These are phyloP conservation scores for Drosophila teissieri DNA, from an alignment of 1,140 invertebrate genomes.

Conservation along the genomic window DNA sequence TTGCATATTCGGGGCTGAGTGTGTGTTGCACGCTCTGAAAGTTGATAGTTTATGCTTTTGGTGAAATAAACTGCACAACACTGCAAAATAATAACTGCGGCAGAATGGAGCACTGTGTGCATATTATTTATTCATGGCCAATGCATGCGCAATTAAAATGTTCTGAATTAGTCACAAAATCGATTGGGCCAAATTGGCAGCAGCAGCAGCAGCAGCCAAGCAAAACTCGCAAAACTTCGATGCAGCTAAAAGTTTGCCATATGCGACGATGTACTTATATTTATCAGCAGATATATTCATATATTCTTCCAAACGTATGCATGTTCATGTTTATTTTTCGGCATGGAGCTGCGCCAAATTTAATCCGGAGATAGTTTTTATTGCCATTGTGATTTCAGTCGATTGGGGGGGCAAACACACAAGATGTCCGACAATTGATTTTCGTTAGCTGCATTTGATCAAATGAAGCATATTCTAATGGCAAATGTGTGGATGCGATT, in stretches of 20 bases:
- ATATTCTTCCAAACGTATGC: constrained; percentile 5
- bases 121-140: constrained; percentile 74
- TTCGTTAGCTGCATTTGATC: constrained; percentile 14
- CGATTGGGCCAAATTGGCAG: constrained; percentile 67
- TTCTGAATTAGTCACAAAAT: constrained; percentile 77
- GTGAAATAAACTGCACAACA: constrained; percentile 51
- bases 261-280: constrained; percentile 34
- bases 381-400: constrained; percentile 27
- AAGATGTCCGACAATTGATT: constrained; percentile 20
- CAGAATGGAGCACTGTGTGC: constrained; percentile 46
- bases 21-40: constrained; percentile 58
- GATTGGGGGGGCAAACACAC: constrained; percentile 10
- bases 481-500: constrained; percentile 29
- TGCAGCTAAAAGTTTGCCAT: constrained; percentile 40
- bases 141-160: constrained; percentile 77
- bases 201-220: constrained; percentile 40
- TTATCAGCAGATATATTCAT: constrained; percentile 6
- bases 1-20: constrained; percentile 52
- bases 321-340: constrained; percentile 34
- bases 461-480: constrained; percentile 23
- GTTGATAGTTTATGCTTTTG: constrained; percentile 73
- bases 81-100: constrained; percentile 55
- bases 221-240: constrained; percentile 29
- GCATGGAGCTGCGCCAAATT: constrained; percentile 32
- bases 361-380: constrained; percentile 43